Conservation (phyloP, 2,113 vertebrate genomes). For the Plectropomus leopardus region DNA sequence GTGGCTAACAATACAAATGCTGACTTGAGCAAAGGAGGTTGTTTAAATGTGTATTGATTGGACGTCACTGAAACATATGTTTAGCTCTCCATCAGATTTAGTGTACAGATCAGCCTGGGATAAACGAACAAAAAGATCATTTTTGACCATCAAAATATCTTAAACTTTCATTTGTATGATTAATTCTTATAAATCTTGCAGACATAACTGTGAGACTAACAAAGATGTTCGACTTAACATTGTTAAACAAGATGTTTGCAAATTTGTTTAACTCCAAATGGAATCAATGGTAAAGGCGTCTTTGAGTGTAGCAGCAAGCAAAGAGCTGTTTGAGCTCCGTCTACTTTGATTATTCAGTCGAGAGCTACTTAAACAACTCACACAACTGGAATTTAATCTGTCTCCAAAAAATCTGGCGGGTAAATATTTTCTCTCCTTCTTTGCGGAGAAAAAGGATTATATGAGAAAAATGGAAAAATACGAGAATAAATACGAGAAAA, state of each 20-base stretch:
- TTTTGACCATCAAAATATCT: neutral
- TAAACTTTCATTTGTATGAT: neutral
- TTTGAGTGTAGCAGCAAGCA: neutral
- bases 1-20: neutral
- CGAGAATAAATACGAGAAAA: too few species aligned
- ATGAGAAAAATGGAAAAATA: too few species aligned
- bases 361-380: constrained; percentile 30
- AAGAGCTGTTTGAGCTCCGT: neutral
- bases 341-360: constrained; percentile 5
- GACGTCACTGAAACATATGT: too few species aligned
- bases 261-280: neutral
- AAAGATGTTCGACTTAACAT: neutral
- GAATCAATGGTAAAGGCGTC: neutral
- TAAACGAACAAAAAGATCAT: neutral
- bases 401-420: constrained; percentile 8
- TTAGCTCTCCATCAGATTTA: neutral
- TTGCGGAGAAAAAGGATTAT: constrained; percentile 17
- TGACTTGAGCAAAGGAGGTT: neutral
- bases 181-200: neutral
- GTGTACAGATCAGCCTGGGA: neutral
- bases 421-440: constrained; percentile 29
- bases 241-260: neutral
- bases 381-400: constrained; percentile 23
- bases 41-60: too few species aligned
- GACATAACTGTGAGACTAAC: neutral